Conservation (phyloP, 2,888 invertebrate species). For the Globia sparganii region DNA sequence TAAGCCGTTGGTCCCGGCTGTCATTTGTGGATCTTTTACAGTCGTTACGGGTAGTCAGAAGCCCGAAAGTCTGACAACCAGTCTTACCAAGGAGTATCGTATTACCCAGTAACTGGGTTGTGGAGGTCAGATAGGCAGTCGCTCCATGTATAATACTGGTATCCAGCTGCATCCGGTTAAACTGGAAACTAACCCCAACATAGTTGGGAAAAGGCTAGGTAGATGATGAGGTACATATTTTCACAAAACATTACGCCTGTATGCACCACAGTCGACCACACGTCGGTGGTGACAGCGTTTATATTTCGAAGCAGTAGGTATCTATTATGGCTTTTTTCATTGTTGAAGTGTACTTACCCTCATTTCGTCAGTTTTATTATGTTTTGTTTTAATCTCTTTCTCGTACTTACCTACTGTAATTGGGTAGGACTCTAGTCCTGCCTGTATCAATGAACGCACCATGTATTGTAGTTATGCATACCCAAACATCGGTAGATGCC, state of each 20-base stretch:
- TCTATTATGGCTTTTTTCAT: not conserved
- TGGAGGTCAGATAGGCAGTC: too few relatives aligned
- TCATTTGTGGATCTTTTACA: too few relatives aligned
- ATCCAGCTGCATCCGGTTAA: too few relatives aligned
- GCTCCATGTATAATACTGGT: too few relatives aligned
- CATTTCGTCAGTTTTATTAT: not conserved
- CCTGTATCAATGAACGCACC: not conserved
- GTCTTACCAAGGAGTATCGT: too few relatives aligned
- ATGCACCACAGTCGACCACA: not conserved
- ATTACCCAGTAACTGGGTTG: too few relatives aligned
- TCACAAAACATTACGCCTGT: not conserved
- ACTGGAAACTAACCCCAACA: too few relatives aligned
- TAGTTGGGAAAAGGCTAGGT: too few relatives aligned
- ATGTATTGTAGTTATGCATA: not conserved
- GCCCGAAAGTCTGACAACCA: too few relatives aligned
- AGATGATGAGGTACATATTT: not conserved
- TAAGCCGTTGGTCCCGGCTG: too few relatives aligned
- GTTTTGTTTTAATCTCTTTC: not conserved
- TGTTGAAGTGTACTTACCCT: not conserved
- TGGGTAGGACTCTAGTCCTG: not conserved
- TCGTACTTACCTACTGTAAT: not conserved
- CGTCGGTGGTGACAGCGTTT: not conserved
- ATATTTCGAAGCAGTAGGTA: not conserved
- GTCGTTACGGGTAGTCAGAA: too few relatives aligned
- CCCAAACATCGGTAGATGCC: not conserved